Base-by-base conservation (phyloP, 2,888 invertebrate species). In the Amiota mariae region DNA sequence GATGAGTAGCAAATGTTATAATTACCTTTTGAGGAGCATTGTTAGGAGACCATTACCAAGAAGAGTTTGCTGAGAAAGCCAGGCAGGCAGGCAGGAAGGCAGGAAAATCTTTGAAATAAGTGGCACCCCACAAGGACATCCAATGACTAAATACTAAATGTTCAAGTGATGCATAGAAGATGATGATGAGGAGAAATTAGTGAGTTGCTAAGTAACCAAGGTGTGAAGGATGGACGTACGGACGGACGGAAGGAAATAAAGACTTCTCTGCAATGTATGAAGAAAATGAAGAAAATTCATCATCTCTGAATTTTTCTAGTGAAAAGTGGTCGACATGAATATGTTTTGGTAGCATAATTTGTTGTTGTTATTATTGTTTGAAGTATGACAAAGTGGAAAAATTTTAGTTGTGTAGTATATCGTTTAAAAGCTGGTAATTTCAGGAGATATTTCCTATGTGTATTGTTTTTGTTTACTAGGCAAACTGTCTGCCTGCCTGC, bases 311-410 rank as follows among this genome's bases (percentile, higher is more conserved):
- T 12, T 36, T 11, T 36, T 67, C 67, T 51, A 15, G 20, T 47
- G 67, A 51, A 67, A 67, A 51, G 67, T 67, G 67, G 67, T 67
- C 51, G 67, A 67, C 51, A 51, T 67, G 51, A 67, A 67, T 67
- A 51, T 11, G 48, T 1, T 57, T 57, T 57, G 13, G 8, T 36
- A 36, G 36, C 36, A 36, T 36, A 36, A 2, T 36, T 36, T 36
- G 36, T 6, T 4, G 36, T 36, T 36, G 6, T 36, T 36, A 36
- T 36, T 36, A 36, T 36, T 36, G 36, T 36, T 24, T 2, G 36
- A 6, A 36, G 36, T 6, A 6, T 2, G 36, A 6, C 4, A 36
- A 36, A 6, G 6, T 3, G 24, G 24, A 24, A 24, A 24, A 36
- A 2, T 36, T 36, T 2, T 36, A 6, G 3, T 36, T 6, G 36